Base-by-base conservation (phyloP, 2,113 vertebrate species). In the Etheostoma spectabile region DNA sequence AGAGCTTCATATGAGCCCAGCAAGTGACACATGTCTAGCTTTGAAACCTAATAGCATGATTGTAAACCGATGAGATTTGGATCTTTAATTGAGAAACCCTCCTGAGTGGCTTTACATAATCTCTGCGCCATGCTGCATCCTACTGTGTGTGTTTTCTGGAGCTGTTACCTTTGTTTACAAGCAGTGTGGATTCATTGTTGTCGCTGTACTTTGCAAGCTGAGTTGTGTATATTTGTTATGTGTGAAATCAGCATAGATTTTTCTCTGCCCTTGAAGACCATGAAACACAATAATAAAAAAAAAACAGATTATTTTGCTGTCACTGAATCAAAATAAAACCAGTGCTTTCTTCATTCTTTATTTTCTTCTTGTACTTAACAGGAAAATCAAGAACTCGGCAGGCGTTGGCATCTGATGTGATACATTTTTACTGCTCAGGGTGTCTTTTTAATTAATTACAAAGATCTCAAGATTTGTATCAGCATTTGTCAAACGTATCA, bases 171-270 rank as follows among this genome's bases (percentile, higher is more conserved):
- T 74, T 88, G 81, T 86, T 86, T 60, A 74, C 3, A 56, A 79
- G 33, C 84, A 53, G 73, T 72, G 59, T 77, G 75, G 67, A 75
- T 33, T 83, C 83, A 79, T 85, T 79, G 90, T 86, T 80, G 86
- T 93, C 74, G 30, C 60, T 91, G 91, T 93, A 83, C 84, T 86
- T 89, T 88, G 89, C 78, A 80, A 91, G 84, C 79, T 79, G 85
- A 87, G 77, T 80, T 92, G 84, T 89, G 76, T 90, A 78, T 92
- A 88, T 87, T 82, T 87, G 86, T 89, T 82, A 85, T 86, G 83
- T 92, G 85, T 85, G 66, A 85, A 77, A 74, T 65, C 69, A 74
- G 45, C 68, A 72, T 80, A 35, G 60, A 66, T 79, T 80, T 79
- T 62, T 64, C 65, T 88, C 82, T 85, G 66, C 64, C 73, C 75